Evolutionary conservation across 2,888 invertebrate species (phyloP).

Genomic region (Ellobium chinense): DNA sequence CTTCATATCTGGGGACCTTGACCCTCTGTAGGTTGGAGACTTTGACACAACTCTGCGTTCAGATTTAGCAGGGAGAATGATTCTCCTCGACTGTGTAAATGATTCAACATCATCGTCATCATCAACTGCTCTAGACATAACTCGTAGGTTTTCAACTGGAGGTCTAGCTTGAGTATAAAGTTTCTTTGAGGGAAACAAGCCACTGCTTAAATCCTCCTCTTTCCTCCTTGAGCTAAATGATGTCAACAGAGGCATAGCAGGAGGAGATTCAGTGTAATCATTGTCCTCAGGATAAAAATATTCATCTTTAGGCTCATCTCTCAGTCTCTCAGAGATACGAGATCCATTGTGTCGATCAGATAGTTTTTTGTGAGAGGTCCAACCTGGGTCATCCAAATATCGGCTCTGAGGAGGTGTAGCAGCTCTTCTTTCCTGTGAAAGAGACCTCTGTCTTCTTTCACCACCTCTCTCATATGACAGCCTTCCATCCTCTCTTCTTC

Average conservation of each 20-base stretch:
- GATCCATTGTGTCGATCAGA: background rate
- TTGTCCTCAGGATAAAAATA: constrained; percentile 35
- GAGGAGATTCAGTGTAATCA: background rate
- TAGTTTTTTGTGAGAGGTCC: background rate
- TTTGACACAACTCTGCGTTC: constrained; percentile 13
- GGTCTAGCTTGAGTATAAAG: too few species aligned
- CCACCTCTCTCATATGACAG: background rate
- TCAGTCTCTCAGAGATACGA: constrained; percentile 13
- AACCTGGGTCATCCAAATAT: background rate
- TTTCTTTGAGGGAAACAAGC: background rate
- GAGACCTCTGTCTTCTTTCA: background rate
- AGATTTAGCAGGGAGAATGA: constrained; percentile 31
- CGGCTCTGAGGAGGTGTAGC: background rate
- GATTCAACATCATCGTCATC: constrained; percentile 8
- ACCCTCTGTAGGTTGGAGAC: constrained; percentile 17
- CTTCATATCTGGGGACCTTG: constrained; percentile 5
- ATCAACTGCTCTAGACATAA: constrained; percentile 26
- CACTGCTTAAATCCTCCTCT: constrained; percentile 15
- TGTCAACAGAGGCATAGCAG: background rate
- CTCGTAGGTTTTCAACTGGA: constrained; percentile 38
- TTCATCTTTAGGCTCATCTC: constrained; percentile 30
- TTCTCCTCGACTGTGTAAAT: constrained; percentile 23
- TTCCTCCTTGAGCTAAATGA: background rate
- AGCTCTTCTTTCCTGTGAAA: background rate
- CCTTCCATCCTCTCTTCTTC: background rate